phyloP scores from a whole-genome alignment of 2,797 vertebrate genomes.

The Schizopygopsis pylzovi region DNA sequence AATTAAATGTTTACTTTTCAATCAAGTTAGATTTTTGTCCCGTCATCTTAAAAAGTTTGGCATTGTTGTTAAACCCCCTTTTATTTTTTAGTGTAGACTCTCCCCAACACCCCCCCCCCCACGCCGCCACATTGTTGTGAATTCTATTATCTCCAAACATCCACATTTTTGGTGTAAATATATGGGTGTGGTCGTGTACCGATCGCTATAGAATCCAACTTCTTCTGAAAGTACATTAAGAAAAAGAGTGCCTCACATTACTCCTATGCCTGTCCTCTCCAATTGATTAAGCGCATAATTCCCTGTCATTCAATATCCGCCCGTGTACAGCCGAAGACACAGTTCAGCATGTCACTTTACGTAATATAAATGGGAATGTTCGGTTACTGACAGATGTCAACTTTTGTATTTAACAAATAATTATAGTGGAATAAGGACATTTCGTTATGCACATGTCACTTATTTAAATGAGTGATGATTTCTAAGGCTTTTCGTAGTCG shows the following conservation, averaged over 20 bases:
- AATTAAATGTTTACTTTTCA: background rate
- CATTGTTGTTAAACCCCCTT: background rate
- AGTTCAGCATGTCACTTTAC: slow-evolving; percentile 63
- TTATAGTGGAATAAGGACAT: slow-evolving; percentile 65
- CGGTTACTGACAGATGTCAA: slow-evolving; percentile 65
- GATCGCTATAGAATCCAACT: background rate
- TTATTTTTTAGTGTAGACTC: background rate
- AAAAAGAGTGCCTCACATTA: slow-evolving; percentile 53
- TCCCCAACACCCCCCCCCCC: too few relatives aligned
- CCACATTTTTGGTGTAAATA: background rate
- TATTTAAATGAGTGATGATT: slow-evolving; percentile 61
- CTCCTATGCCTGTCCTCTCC: slow-evolving; percentile 63
- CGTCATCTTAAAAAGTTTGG: background rate
- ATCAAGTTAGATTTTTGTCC: background rate
- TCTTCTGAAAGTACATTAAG: slow-evolving; percentile 26
- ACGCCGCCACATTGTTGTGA: background rate
- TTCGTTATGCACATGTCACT: slow-evolving; percentile 64
- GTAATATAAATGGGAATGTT: slow-evolving; percentile 62
- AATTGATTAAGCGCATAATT: slow-evolving; percentile 65
- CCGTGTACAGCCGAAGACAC: slow-evolving; percentile 59
- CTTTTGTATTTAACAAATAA: slow-evolving; percentile 67
- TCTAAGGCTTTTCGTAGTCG: slow-evolving; percentile 55
- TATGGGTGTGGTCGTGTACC: slow-evolving; percentile 15
- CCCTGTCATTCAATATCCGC: slow-evolving; percentile 64
- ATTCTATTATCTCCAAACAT: background rate